Base-by-base conservation (phyloP, 2,888 invertebrate genomes). In the Trissolcus brochymenae region DNA sequence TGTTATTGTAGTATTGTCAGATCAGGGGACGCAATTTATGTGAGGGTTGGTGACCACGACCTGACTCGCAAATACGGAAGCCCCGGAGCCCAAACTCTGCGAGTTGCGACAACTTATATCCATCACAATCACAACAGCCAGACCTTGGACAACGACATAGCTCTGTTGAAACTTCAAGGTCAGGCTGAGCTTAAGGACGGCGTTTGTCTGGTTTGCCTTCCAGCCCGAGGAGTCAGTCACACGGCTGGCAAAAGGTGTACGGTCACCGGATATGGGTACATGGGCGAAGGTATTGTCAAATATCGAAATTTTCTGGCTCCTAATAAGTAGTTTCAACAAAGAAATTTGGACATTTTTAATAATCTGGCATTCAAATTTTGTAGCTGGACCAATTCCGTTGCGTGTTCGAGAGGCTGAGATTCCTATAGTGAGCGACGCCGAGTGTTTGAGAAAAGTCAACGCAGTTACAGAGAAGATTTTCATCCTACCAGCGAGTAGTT, bases 111-210 rank as follows among this genome's bases (percentile, higher is more conserved):
- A 62, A 97, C 97, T 0, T 97, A 97, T 89, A 97, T 97, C 77
- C 97, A 97, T 86, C 97, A 97, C 89, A 97, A 97, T 90, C 97
- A 97, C 91, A 97, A 97, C 90, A 96, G 96, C 82, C 97, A 97
- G 89, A 97, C 97, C 0, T 90, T 97, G 80, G 97, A 97, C 88
- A 97, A 98, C 84, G 98, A 98, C 84, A 97, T 98, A 79, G 98
- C 98, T 0, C 88, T 98, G 76, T 91, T 98, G 11, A 96, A 96
- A 88, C 91, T 98, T 19, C 95, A 95, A 79, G 96, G 96, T 0
- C 96, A 96, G 88, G 96, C 95, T 0, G 96, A 96, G 87, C 91
- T 96, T 4, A 94, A 95, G 80, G 96, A 96, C 88, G 96, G 96
- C 60, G 93, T 95, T 67, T 95, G 95, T 83, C 89, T 96, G 81